A percentile compares a stretch with the other conserved stretches of the same genome.
Conservation (phyloP, 2,888 invertebrate species). For the Nesidiocoris tenuis region DNA sequence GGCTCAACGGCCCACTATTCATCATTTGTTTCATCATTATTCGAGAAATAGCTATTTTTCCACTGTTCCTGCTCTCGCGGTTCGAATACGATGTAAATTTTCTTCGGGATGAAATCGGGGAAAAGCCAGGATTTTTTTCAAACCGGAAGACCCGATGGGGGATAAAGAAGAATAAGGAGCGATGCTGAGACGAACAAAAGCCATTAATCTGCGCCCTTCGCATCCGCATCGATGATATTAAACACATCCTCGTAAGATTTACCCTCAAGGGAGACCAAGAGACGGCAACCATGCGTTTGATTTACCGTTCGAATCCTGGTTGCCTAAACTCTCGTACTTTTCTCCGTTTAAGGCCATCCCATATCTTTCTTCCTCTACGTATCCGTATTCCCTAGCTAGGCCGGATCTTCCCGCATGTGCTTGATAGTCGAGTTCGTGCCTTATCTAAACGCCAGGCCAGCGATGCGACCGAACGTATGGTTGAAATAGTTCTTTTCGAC, state of each 20-base stretch:
- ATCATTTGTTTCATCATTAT: no score
- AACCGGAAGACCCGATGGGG: no score
- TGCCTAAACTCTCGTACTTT: background rate
- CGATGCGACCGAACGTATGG: background rate
- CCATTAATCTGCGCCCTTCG: background rate
- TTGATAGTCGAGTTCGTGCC: background rate
- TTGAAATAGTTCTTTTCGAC: background rate
- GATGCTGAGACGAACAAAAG: background rate
- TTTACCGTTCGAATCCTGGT: background rate
- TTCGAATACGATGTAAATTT: no score
- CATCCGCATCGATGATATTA: constrained; percentile 22
- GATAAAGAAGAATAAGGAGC: background rate
- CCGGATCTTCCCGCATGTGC: background rate
- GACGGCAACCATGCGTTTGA: background rate
- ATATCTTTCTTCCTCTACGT: background rate
- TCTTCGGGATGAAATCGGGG: no score
- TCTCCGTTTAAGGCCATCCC: background rate
- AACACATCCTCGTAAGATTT: constrained; percentile 22
- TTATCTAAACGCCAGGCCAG: background rate
- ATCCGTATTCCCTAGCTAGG: background rate
- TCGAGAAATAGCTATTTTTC: no score
- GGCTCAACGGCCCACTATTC: no score
- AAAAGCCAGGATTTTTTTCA: no score
- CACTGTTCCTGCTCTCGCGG: no score
- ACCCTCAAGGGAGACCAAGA: background rate